Conservation (phyloP, 2,888 invertebrate species). For the Machimus atricapillus region DNA sequence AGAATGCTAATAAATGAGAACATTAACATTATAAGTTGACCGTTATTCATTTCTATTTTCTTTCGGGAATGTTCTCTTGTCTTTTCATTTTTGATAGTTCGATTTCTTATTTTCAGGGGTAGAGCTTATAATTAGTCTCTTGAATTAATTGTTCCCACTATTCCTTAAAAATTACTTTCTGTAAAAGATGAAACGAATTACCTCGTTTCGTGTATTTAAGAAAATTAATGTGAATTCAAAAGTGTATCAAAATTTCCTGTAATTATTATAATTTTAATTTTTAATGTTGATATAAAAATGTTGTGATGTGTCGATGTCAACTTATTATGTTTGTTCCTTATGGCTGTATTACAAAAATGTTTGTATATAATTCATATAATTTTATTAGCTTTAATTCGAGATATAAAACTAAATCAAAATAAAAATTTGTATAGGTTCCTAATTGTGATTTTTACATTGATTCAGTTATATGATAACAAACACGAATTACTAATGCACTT, state of each 20-base stretch:
- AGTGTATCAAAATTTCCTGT: background rate
- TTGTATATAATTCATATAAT: too few relatives aligned
- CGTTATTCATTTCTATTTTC: background rate
- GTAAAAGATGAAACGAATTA: background rate
- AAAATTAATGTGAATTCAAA: background rate
- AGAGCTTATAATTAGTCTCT: background rate
- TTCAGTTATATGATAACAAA: background rate
- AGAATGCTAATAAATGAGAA: constrained; percentile 29
- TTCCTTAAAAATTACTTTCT: background rate
- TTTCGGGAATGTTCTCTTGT: background rate
- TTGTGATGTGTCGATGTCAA: too few relatives aligned
- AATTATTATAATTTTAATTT: background rate
- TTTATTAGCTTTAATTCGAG: too few relatives aligned
- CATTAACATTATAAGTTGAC: background rate
- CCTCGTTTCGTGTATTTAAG: background rate
- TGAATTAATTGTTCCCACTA: background rate
- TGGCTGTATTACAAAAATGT: too few relatives aligned
- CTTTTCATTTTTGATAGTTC: background rate
- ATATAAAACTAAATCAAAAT: too few relatives aligned
- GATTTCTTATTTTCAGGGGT: background rate
- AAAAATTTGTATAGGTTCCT: too few relatives aligned
- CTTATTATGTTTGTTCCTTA: too few relatives aligned
- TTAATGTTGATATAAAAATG: background rate
- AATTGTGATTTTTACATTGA: background rate
- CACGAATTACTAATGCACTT: background rate